Evolutionary conservation across 2,888 invertebrate species (phyloP).

Genomic region (Pammene fasciana): DNA sequence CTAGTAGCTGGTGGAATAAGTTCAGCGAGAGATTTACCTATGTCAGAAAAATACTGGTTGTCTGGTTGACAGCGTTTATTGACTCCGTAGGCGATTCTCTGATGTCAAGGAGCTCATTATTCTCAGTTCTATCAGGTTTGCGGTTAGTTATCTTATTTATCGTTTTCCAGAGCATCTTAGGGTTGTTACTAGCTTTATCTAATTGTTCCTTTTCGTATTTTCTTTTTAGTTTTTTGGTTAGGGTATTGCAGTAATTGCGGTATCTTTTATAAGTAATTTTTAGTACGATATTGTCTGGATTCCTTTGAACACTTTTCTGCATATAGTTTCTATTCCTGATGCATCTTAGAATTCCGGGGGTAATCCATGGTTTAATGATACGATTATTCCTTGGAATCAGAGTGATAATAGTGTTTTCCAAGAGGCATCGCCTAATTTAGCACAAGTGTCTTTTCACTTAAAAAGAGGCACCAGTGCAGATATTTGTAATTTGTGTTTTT

Average conservation of each 20-base stretch:
- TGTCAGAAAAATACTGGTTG: constrained; percentile 8
- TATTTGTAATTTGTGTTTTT: too few relatives aligned
- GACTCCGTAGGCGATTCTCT: neutral
- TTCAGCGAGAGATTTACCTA: neutral
- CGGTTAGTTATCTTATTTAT: neutral
- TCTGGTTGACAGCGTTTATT: neutral
- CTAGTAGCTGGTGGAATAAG: neutral
- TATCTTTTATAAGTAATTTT: constrained; percentile 17
- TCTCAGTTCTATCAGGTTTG: neutral
- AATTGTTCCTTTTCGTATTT: constrained; percentile 1
- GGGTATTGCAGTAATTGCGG: neutral
- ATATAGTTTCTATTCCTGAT: constrained; percentile 7
- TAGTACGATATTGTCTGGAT: neutral
- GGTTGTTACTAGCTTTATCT: neutral
- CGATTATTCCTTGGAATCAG: too few relatives aligned
- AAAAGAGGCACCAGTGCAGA: too few relatives aligned
- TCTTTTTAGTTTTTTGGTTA: neutral
- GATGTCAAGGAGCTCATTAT: neutral
- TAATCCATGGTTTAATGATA: too few relatives aligned
- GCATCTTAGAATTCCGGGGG: too few relatives aligned
- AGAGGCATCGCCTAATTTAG: too few relatives aligned
- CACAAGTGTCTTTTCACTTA: too few relatives aligned
- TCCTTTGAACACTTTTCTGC: neutral
- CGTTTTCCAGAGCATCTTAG: neutral
- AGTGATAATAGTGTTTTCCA: too few relatives aligned